phyloP scores from a whole-genome alignment of 2,888 invertebrate genomes.

The Thera obeliscata region DNA sequence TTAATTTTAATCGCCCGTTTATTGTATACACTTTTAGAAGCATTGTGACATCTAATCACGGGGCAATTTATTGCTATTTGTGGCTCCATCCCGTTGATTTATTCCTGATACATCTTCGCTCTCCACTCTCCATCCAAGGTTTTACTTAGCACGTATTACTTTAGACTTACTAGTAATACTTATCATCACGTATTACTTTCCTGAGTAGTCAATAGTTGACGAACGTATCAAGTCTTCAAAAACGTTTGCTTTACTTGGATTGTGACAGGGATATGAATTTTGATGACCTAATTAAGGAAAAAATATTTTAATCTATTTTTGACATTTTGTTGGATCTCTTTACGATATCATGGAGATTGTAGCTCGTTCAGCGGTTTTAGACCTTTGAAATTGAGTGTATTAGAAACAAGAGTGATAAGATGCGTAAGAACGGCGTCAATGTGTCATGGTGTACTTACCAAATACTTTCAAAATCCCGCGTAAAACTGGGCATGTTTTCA shows the following conservation, averaged over 20 bases:
- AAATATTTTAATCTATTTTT: neutral
- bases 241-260: conserved; percentile 25
- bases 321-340: conserved; percentile 12
- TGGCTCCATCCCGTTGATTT: conserved; percentile 4
- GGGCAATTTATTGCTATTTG: neutral
- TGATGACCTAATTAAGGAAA: conserved; percentile 26
- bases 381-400: conserved; percentile 7
- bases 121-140: conserved; percentile 4
- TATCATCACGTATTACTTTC: conserved; percentile 15
- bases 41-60: conserved; percentile 5
- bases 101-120: conserved; percentile 5
- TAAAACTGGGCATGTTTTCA: neutral
- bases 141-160: conserved; percentile 13
- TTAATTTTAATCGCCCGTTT: neutral
- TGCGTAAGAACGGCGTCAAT: conserved; percentile 1
- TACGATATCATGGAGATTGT: conserved; percentile 3
- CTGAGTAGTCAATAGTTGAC: conserved; percentile 1
- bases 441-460: neutral
- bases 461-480: neutral
- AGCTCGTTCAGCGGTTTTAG: conserved; percentile 10
- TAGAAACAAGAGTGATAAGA: neutral
- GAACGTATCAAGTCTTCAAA: neutral
- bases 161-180: too few species aligned
- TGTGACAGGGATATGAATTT: conserved; percentile 23
- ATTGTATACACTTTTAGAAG: neutral